phyloP scores from a whole-genome alignment of 2,113 vertebrate genomes.

The Stercorarius parasiticus region DNA sequence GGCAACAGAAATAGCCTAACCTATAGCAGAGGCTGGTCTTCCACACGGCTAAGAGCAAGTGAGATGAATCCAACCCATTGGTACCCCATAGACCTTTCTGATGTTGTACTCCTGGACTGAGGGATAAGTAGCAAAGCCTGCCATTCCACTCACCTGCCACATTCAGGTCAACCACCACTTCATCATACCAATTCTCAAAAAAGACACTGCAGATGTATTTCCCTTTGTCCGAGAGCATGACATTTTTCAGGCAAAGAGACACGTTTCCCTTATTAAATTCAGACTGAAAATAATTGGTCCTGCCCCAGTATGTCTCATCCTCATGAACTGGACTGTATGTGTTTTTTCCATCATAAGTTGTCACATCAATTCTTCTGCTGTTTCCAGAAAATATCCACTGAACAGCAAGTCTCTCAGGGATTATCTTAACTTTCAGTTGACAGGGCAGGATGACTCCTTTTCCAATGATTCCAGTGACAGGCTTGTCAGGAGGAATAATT shows the following conservation, averaged over 20 bases:
- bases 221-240: neutral
- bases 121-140: neutral
- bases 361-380: neutral
- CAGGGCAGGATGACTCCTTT: neutral
- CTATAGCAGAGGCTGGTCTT: neutral
- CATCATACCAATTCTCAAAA: neutral
- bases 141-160: neutral
- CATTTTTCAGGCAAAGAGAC: neutral
- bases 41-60: neutral
- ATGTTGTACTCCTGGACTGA: too few relatives aligned
- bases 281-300: neutral
- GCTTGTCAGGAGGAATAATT: neutral
- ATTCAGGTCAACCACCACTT: neutral
- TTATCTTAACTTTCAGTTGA: neutral
- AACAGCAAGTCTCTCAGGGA: neutral
- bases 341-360: neutral
- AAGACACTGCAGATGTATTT: neutral
- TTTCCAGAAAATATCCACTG: neutral
- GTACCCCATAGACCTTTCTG: neutral
- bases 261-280: neutral
- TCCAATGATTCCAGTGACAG: neutral
- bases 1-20: too few relatives aligned
- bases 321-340: rapidly evolving
- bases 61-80: neutral
- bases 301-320: neutral